Conservation (phyloP, 2,113 vertebrate genomes). For the Syngnathoides biaculeatus region DNA sequence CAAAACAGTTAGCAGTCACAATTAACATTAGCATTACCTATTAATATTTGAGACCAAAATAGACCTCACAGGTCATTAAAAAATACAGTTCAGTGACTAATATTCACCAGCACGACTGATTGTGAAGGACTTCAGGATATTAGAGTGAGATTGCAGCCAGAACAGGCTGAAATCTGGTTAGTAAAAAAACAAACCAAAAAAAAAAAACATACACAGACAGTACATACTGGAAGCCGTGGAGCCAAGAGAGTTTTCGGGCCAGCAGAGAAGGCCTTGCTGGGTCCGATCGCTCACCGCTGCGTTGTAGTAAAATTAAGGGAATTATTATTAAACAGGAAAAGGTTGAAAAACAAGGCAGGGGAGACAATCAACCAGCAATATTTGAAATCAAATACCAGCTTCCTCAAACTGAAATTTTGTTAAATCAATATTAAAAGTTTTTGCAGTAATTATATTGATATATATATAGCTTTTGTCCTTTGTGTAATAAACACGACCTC, state of each 20-base stretch:
- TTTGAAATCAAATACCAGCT: not conserved
- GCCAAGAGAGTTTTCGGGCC: not conserved
- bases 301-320: not conserved
- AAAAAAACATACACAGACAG: not conserved
- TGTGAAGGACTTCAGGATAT: no score
- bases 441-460: not conserved
- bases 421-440: not conserved
- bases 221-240: not conserved
- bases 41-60: no score
- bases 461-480: not conserved
- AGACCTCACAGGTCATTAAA: no score
- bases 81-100: no score
- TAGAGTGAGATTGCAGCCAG: no score
- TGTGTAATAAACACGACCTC: conserved; percentile 30
- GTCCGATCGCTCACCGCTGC: not conserved
- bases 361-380: not conserved
- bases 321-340: not conserved
- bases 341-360: not conserved
- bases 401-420: not conserved
- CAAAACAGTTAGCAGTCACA: no score
- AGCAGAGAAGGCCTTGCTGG: not conserved
- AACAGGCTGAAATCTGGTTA: not conserved
- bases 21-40: no score
- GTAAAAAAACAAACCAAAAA: not conserved
- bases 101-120: no score